Base-by-base conservation (phyloP, 2,888 invertebrate genomes). In the Dynastes hyllus region DNA sequence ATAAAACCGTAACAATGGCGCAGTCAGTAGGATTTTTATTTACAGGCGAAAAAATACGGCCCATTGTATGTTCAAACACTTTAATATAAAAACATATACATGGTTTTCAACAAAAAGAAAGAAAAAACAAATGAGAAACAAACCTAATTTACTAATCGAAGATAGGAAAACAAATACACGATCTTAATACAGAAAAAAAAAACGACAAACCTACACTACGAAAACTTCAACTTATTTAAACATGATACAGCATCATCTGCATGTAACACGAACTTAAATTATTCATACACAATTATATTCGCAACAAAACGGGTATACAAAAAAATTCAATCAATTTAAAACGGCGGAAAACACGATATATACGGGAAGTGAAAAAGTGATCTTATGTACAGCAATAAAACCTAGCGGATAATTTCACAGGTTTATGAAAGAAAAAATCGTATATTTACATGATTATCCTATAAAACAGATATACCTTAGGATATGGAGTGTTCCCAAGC, bases 21-120 rank as follows among this genome's bases (percentile, higher is more conserved):
- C 6, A 55, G 22, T 16, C 55, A 55, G n/a, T 55, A 55, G n/a
- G n/a, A 55, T 11, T 55, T 55, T 22, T 16, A 29, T 1, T 27
- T 32, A 6, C 37, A 3, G 37, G 1, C n/a, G 13, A 16, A 32
- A 40, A 55, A 73, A 22, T 27, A 58, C 58, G 1, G 32, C 22
- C 37, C 2, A n/a, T 40, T 61, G 16, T 73, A 73, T 73, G 11
- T 73, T 37, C 73, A 73, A 73, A 73, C 71, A 73, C 73, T 73
- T 73, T 73, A 73, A 73, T 73, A 61, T 73, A 73, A 73, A 73
- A 73, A 73, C 61, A 73, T 69, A 50, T 73, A 73, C 73, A 73
- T 16, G 73, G 58, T 61, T 45, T 13, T 61, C 73, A 40, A 73
- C 58, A 73, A 61, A 61, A 73, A 61, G 32, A 73, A 2, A 45